A percentile compares a stretch with the other conserved stretches of the same genome.
These are phyloP conservation scores for Hydraecia micacea DNA, from an alignment of 2,888 invertebrate species.

Conservation along the genomic window DNA sequence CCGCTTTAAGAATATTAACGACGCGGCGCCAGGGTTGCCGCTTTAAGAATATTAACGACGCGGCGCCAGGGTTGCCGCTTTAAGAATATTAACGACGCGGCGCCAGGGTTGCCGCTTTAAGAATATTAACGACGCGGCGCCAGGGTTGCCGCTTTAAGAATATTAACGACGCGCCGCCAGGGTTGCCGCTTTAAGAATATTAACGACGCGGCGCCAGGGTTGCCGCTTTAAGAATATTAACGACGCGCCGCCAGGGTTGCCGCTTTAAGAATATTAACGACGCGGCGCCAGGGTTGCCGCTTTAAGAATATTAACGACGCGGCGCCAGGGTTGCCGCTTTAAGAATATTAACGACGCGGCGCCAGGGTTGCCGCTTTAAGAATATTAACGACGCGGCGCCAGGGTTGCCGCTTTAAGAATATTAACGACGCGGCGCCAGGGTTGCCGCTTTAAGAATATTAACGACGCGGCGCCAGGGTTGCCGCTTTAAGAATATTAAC, in stretches of 20 bases:
- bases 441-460: too few relatives aligned
- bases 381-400: conserved; percentile 58
- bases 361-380: too few relatives aligned
- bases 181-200: too few relatives aligned
- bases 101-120: too few relatives aligned
- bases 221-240: too few relatives aligned
- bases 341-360: conserved; percentile 61
- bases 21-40: conserved; percentile 50
- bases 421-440: conserved; percentile 53
- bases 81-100: conserved; percentile 62
- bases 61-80: too few relatives aligned
- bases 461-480: conserved; percentile 31
- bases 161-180: conserved; percentile 56
- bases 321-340: too few relatives aligned
- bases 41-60: conserved; percentile 45
- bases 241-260: not conserved
- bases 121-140: conserved; percentile 59
- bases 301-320: conserved; percentile 64
- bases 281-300: too few relatives aligned
- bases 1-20: not conserved
- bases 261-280: conserved; percentile 68
- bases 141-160: too few relatives aligned
- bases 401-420: too few relatives aligned
- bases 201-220: conserved; percentile 39
- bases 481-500: too few relatives aligned